Base-by-base conservation (phyloP, 2,888 invertebrate genomes). In the Cryptocephalus moraei region DNA sequence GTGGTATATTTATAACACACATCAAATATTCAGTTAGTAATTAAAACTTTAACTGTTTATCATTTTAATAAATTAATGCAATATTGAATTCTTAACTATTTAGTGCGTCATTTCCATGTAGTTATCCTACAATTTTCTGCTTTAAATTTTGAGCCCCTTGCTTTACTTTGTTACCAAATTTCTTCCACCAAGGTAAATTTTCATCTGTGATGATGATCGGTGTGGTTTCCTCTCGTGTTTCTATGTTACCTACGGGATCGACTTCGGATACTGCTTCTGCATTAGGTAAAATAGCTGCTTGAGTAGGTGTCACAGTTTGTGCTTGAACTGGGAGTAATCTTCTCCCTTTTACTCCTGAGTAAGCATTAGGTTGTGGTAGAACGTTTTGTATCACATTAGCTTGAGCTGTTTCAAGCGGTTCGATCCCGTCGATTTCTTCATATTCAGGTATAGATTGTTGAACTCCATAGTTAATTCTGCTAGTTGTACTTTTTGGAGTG, bases 111-210 rank as follows among this genome's bases (percentile, higher is more conserved):
- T 22, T 22, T 22, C 22, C 22, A 22, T 22, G 22, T 22, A 42
- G 34, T 43, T 47, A 44, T 39, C 50, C 56, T 43, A 51, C 50
- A 43, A 57, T 54, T 49, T 59, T 56, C 38, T 55, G 42, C 33
- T 54, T 55, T 13, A 59, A 48, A 36, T 71, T 78, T 39, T 74
- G 70, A 57, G 76, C 77, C 8, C 76, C 73, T 55, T 50, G 71
- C 40, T 67, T 69, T 39, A 81, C 67, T 68, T 75, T 79, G 54
- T 67, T 69, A 46, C 77, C 75, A 48, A 80, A 57, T 60, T 70
- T 73, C 49, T 68, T 68, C 80, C 80, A 82, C 62, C 81, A 78
- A 10, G 53, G 36, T 33, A 53, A 31, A 31, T 50, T 31, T 34
- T 51, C 52, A 4, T 77, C 73, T 13, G 63, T 60, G 12, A 11